Conservation (phyloP, 1,140 invertebrate species). For the Trachymyrmex septentrionalis region DNA sequence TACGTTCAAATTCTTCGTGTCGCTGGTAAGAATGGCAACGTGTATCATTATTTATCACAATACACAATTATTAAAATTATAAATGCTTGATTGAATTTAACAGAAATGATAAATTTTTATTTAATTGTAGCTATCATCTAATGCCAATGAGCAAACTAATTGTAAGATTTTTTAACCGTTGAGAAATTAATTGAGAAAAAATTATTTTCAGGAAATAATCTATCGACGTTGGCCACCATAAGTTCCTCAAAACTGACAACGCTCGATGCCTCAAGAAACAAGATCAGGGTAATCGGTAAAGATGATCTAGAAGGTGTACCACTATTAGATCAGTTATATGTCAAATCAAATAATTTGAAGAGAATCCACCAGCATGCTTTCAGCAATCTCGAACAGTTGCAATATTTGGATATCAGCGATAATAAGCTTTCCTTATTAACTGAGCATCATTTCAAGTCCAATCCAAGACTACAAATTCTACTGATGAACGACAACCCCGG, state of each 20-base stretch:
- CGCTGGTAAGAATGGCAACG: slow-evolving; percentile 71
- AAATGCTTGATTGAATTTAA: slow-evolving; percentile 6
- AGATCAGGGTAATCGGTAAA: slow-evolving; percentile 88
- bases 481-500: slow-evolving; percentile 89
- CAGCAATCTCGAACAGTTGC: slow-evolving; percentile 88
- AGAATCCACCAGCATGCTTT: slow-evolving; percentile 90
- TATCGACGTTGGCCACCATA: slow-evolving; percentile 83
- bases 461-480: slow-evolving; percentile 89
- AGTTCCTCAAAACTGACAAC: slow-evolving; percentile 87
- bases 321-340: slow-evolving; percentile 88
- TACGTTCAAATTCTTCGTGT: slow-evolving; percentile 88
- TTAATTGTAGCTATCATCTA: not conserved
- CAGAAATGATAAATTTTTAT: not conserved
- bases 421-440: slow-evolving; percentile 89
- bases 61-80: not conserved
- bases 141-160: not conserved
- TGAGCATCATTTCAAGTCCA: slow-evolving; percentile 89
- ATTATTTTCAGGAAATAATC: slow-evolving; percentile 70
- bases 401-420: slow-evolving; percentile 90
- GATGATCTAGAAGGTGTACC: slow-evolving; percentile 89
- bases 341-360: slow-evolving; percentile 89
- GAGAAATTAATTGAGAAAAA: slow-evolving; percentile 29
- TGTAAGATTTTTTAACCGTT: not conserved
- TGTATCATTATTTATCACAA: slow-evolving; percentile 17
- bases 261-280: slow-evolving; percentile 89